Base-by-base conservation (phyloP, 2,113 vertebrate species). In the Larimichthys polyactis region DNA sequence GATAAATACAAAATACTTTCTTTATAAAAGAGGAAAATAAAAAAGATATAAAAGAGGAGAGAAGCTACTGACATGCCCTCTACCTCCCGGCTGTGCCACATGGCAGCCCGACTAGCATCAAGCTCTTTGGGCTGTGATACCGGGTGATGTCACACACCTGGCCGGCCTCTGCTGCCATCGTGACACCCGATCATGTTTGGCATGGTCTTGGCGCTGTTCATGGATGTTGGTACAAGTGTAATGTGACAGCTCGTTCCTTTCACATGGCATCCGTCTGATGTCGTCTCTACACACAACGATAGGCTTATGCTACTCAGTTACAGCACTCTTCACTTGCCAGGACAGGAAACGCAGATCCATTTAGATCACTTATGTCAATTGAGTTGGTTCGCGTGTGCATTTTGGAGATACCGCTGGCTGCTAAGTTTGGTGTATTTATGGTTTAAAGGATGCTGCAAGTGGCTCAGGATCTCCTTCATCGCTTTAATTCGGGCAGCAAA, bases 191-290 rank as follows among this genome's bases (percentile, higher is more conserved):
- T 94, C 91, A 1, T 59, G 73, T 89, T 83, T 93, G 92, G 91
- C 90, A 83, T 84, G 75, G 85, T 82, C 75, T 71, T 48, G 83
- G 71, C 57, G 70, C 88, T 91, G 93, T 94, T 91, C 90, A 86
- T 93, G 91, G 91, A 94, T 94, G 92, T 93, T 91, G 88, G 90
- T 93, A 94, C 92, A 94, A 93, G 94, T 94, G 94, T 95, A 94
- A 94, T 90, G 92, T 92, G 92, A 95, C 94, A 94, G 89, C 90
- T 90, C 80, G 67, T 87, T 92, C 91, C 94, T 94, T 92, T 91
- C 90, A 92, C 86, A 87, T 90, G 88, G 89, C 91, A 91, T 88
- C 87, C 73, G 29, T 74, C 89, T 82, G 78, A 91, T 86, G 82
- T 82, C 49, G 58, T 86, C 73, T 54, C 68, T 29, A 60, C 79